Conservation (phyloP, 2,888 invertebrate species). For the Synergus laeviventris region DNA sequence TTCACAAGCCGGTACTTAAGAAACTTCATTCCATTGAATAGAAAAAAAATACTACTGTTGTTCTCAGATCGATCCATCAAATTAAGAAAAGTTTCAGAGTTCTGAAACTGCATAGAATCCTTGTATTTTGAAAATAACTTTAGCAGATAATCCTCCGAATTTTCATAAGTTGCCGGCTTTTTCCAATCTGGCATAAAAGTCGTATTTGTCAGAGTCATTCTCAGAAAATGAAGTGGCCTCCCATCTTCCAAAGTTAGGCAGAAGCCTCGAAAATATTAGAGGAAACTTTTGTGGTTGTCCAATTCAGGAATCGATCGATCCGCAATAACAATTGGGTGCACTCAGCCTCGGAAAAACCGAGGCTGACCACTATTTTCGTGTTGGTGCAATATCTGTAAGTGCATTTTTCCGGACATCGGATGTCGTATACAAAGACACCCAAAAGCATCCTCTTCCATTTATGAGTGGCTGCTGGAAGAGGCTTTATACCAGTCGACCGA, state of each 20-base stretch:
- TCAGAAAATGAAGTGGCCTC: not conserved
- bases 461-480: conserved; percentile 13
- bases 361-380: conserved; percentile 62
- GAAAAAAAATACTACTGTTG: not conserved
- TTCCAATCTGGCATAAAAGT: not conserved
- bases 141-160: not conserved
- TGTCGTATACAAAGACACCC: conserved; percentile 13
- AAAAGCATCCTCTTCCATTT: conserved; percentile 26
- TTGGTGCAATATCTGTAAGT: conserved; percentile 72
- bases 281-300: conserved; percentile 47
- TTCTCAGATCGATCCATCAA: not conserved
- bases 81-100: not conserved
- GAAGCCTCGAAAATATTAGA: conserved; percentile 44
- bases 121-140: too few relatives aligned
- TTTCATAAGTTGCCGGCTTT: not conserved
- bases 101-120: too few relatives aligned
- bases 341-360: conserved; percentile 53
- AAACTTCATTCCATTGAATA: not conserved
- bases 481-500: conserved; percentile 14
- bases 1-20: not conserved
- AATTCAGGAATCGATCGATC: conserved; percentile 54
- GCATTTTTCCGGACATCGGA: conserved; percentile 67
- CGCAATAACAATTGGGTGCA: conserved; percentile 69
- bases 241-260: not conserved
- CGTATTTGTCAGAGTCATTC: not conserved